Evolutionary conservation across 2,113 vertebrate genomes (phyloP), one percentile per base, ranked within the genome.

Genomic region (Cygnus buccinator): DNA sequence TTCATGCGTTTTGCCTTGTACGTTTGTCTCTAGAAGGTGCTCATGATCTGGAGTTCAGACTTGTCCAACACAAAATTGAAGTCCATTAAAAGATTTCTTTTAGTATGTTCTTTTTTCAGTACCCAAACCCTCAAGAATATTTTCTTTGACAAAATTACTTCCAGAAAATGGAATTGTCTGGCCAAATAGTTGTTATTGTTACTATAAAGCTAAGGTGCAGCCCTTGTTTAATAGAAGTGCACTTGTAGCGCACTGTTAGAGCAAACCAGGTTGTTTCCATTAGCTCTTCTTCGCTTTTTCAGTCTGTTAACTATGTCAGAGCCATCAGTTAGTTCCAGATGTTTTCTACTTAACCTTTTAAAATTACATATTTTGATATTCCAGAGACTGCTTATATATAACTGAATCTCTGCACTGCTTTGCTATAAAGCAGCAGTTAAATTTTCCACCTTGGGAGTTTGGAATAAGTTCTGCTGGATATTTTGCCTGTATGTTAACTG

Each of bases 301-400:
- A 23, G 15, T 46, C 41, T 80, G 35, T 78, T 76, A 76, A 50
- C 55, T 54, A 2, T 55, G 29, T 52, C 37, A 86, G 46, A 89
- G 35, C 61, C 33, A 65, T 22, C n/a, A 37, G 46, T 86, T 86
- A 19, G 52, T 81, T 94, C 39, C 1, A 0, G 44, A 92, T 86
- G 70, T 89, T 93, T 94, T 68, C 52, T n/a, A 6, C 35, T 71
- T 84, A 52, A 59, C 85, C 41, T 80, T 58, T 78, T 26, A 71
- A 55, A 48, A 39, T 75, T 11, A 29, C n/a, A 2, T 25, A 17
- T 52, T 90, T 57, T 82, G 75, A 12, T 57, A 1, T 61, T 68
- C 0, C 1, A 26, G 10, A 52, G 28, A 8, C 23, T n/a, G 8
- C 63, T 23, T 1, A 2, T 50, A 20, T 57, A 22, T 87, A 67